A percentile compares a stretch with the other conserved stretches of the same genome.
phyloP scores from a whole-genome alignment of 2,113 vertebrate species.

The Cinclus cinclus region DNA sequence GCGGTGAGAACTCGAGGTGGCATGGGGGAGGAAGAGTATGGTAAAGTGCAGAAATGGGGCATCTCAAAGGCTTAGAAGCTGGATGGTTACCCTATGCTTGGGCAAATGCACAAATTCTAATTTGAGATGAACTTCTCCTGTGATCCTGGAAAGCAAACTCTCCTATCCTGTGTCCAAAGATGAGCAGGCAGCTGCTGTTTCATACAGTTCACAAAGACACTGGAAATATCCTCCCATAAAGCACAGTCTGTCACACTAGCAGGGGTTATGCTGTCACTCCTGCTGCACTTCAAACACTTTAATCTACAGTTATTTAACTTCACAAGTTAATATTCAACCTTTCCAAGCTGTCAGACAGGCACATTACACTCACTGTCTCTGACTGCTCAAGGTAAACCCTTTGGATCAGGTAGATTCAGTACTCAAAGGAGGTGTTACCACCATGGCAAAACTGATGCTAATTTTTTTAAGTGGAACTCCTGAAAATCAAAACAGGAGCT shows the following conservation, averaged over 20 bases:
- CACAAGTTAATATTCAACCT: background rate
- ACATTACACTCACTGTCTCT: background rate
- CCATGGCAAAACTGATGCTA: background rate
- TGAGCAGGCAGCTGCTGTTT: conserved; percentile 16
- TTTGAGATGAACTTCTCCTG: background rate
- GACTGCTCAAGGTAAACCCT: background rate
- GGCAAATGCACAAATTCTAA: background rate
- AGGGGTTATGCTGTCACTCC: background rate
- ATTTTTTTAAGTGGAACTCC: background rate
- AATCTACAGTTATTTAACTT: background rate
- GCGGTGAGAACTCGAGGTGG: background rate
- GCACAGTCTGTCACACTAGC: background rate
- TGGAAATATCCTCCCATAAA: background rate
- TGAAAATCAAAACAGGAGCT: background rate
- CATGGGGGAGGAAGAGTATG: background rate
- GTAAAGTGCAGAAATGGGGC: background rate
- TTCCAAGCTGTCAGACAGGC: background rate
- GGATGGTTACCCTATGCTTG: background rate
- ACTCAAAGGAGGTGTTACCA: background rate
- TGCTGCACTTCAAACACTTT: background rate
- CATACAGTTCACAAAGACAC: background rate
- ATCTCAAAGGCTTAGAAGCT: background rate
- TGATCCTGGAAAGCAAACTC: conserved; percentile 18
- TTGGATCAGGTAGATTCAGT: background rate
- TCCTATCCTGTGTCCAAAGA: background rate